phyloP scores from a whole-genome alignment of 1,140 invertebrate species.

The Phymorhynchus buccinoides region DNA sequence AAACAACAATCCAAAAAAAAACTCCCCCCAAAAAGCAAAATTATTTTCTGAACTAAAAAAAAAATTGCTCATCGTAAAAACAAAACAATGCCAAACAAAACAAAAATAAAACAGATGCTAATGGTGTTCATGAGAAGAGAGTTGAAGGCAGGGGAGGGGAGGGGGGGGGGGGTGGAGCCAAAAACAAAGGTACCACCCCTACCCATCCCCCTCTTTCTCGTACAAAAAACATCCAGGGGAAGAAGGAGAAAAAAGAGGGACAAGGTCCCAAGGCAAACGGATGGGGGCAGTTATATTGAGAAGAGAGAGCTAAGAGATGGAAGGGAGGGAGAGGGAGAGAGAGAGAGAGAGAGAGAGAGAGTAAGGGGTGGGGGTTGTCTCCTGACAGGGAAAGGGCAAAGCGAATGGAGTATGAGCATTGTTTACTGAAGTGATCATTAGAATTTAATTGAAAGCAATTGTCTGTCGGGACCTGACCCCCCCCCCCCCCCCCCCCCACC shows the following conservation, averaged over 20 bases:
- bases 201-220: too few species aligned
- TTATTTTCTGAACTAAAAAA: too few species aligned
- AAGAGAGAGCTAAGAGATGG: neutral
- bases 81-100: too few species aligned
- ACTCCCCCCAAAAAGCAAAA: too few species aligned
- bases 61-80: too few species aligned
- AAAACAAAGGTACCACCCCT: neutral
- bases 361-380: neutral
- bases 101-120: too few species aligned
- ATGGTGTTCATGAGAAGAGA: too few species aligned
- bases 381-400: slow-evolving; percentile 5
- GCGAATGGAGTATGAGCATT: slow-evolving; percentile 34
- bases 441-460: slow-evolving; percentile 44
- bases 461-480: slow-evolving; percentile 23
- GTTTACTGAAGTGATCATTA: slow-evolving; percentile 39
- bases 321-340: neutral
- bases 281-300: neutral
- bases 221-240: neutral
- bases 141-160: neutral
- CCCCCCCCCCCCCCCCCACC: too few species aligned
- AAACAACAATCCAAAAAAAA: too few species aligned
- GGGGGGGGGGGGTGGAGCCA: neutral
- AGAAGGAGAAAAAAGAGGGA: neutral
- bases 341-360: neutral
- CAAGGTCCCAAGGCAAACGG: neutral